Base-by-base conservation (phyloP, 2,797 vertebrate species). In the Hyperoplus immaculatus region DNA sequence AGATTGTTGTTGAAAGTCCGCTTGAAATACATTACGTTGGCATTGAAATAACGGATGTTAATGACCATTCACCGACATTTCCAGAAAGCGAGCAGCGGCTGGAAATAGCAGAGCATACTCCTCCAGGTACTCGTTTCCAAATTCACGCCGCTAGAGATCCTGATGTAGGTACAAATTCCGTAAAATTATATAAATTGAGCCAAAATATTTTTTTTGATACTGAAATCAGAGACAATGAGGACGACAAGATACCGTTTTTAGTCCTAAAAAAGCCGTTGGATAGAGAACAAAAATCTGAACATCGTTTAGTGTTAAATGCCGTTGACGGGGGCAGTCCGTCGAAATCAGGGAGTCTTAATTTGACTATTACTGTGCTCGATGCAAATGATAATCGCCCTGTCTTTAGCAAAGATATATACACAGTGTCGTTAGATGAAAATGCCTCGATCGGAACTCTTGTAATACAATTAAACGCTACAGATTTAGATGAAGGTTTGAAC, bases 361-460 rank as follows among this genome's bases (percentile, higher is more conserved):
- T 97, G 11, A 84, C 90, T 0, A 80, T 96, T 6, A 88, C 45
- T 3, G 86, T 96, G 9, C 58, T 95, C 0, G 96, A 97, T 72
- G 2, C 36, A 5, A 97, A 97, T 83, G 96, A 97, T 68, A 97
- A 96, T 13, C 88, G 90, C 1, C 96, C 96, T 0, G 86, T 90
- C 0, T 94, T 94, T 38, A 90, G 83, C 0, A 87, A 92, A 43
- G 91, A 94, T 0, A 65, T 64, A 6, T 94, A 94, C 11, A 83
- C 71, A 1, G 86, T 91, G 2, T 81, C 57, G 1, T 4, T 92
- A 2, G 1, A 69, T 8, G 94, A 95, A 90, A 94, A 95, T 65
- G 43, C 67, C 0, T 13, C 68, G 0, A 4, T 4, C 2, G 92
- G 90, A 0, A 85, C 80, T 0, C 2, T 85, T 3, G 79, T 95